Base-by-base conservation (phyloP, 2,797 vertebrate species). In the Artibeus lituratus region DNA sequence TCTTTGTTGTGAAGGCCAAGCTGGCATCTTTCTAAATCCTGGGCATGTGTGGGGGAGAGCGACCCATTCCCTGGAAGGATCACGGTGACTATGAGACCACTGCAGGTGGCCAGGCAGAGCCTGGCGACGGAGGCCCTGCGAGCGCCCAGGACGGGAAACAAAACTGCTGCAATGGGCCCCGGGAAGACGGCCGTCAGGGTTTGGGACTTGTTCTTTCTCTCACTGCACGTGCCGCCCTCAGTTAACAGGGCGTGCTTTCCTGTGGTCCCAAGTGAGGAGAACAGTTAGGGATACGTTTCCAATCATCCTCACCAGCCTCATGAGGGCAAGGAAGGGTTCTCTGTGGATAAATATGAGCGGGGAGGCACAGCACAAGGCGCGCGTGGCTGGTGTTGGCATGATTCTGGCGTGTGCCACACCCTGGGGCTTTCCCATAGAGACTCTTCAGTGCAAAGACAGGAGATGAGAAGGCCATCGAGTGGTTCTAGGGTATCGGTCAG, bases 81-180 rank as follows among this genome's bases (percentile, higher is more conserved):
- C 3, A 14, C 12, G 44, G 65, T 26, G 10, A 22, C 8, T 6
- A 1, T 2, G 57, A 47, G 95, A 35, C 74, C 65, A 51, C 9
- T 15, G 7, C 22, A 19, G 47, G 24, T 32, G 59, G 78, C 77
- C 53, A 2, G 55, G n/a, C 35, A 35, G 84, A 62, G 51, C 35
- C 70, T 37, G 5, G 24, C 0, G 0, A 18, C 9, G 0, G 14
- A n/a, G 70, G 80, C 67, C 70, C 94, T 53, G 47, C 0, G 0
- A 37, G 37, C 37, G 3, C 1, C 15, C 21, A 78, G 42, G 83
- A 82, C 78, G 72, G 16, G 82, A 76, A 69, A 14, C 16, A 39
- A 21, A 19, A 22, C 37, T 35, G 37, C 49, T 44, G 22, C 51
- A 0, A 9, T 0, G 26, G 44, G 26, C 76, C 77, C 53, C 35